Evolutionary conservation across 2,113 vertebrate species (phyloP), one percentile per base, ranked within the genome.

Genomic region (Megaleporinus macrocephalus): DNA sequence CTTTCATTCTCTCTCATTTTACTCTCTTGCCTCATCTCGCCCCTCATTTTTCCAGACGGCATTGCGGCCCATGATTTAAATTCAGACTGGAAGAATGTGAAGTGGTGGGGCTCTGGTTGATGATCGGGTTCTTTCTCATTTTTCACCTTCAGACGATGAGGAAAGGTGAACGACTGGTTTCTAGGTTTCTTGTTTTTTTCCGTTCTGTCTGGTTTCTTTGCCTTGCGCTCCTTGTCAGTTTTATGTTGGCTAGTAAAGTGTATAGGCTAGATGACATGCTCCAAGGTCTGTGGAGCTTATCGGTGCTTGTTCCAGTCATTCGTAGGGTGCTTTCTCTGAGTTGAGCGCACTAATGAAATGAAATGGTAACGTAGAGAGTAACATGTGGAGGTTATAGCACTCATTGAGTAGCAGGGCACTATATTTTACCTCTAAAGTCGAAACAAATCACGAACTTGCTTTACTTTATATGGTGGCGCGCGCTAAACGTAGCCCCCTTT

Each of bases 41-140:
- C 14, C 61, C 77, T 26, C 71, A 68, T 69, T 33, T 68, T 29
- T 76, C 83, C 71, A 74, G 71, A 51, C 49, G 72, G 27, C 70
- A 47, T 22, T 6, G 36, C 69, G 57, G 53, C 47, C 79, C 59
- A 33, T 68, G 73, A 66, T 30, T 57, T 59, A 53, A n/a, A 26
- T 71, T 12, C 61, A 73, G 59, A 30, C 44, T 26, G 79, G 61
- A 65, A 70, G 16, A n/a, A 65, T 41, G 79, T 63, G 69, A 73
- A 24, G 7, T 24, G 4, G 18, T 53, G 29, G 41, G 79, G 9
- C 41, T 51, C 27, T n/a, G 44, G 22, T 27, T 62, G 30, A 26
- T 15, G 16, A 15, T 20, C 26, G 15, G 0, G 33, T 9, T 29
- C 57, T 29, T 29, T 22, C 4, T 5, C 5, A 18, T 20, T 53